Evolutionary conservation across 2,888 invertebrate genomes (phyloP).

Genomic region (Drosophila diplacantha): DNA sequence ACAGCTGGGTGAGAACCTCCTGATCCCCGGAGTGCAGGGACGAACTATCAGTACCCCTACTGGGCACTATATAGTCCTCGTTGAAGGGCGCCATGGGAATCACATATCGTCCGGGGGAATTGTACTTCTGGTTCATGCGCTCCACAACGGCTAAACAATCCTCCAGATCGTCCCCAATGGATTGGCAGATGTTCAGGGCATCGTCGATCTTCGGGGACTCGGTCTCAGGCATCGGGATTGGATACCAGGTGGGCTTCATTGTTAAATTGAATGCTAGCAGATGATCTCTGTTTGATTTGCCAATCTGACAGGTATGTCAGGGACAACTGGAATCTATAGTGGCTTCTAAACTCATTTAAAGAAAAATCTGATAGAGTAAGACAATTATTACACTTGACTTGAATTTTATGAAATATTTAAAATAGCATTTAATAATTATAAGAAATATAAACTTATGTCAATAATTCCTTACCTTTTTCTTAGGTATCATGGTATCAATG

Average conservation of each 20-base stretch:
- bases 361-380: neutral
- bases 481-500: neutral
- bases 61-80: neutral
- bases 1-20: conserved; percentile 6
- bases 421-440: neutral
- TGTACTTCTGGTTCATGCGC: conserved; percentile 46
- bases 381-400: neutral
- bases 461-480: neutral
- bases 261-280: neutral
- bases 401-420: neutral
- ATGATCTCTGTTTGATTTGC: neutral
- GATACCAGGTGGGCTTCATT: neutral
- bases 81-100: conserved; percentile 5
- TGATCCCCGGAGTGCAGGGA: conserved; percentile 3
- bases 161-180: conserved; percentile 35
- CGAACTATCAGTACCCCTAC: neutral
- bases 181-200: conserved; percentile 46
- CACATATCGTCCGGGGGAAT: conserved; percentile 38
- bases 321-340: neutral
- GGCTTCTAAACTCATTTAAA: neutral
- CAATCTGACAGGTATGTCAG: neutral
- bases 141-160: conserved; percentile 47
- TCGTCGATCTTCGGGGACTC: conserved; percentile 48
- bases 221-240: neutral
- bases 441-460: neutral